These are phyloP conservation scores for Lagocephalus sceleratus DNA, from an alignment of 2,797 vertebrate species.

Conservation along the genomic window DNA sequence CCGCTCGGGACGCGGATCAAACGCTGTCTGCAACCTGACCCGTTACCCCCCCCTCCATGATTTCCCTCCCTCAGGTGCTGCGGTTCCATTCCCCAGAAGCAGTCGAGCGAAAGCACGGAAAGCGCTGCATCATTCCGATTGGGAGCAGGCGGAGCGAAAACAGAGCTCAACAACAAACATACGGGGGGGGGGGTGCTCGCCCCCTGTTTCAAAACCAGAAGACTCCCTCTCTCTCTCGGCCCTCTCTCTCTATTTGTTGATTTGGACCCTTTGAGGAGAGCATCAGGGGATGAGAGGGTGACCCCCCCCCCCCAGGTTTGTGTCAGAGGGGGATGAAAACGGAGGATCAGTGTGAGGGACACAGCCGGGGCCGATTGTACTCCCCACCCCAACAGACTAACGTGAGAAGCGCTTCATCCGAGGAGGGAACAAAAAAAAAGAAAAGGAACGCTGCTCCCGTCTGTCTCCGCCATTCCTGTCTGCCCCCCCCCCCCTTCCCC, in stretches of 20 bases:
- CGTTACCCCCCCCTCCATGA: constrained; percentile 26
- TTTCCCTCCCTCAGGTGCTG: constrained; percentile 67
- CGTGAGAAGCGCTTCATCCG: constrained; percentile 28
- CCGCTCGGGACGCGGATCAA: constrained; percentile 50
- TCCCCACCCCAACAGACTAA: constrained; percentile 36
- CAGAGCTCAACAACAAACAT: constrained; percentile 45
- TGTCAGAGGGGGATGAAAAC: constrained; percentile 11
- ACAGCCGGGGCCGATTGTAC: constrained; percentile 62
- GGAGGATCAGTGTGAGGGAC: constrained; percentile 26
- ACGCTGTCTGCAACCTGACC: constrained; percentile 36
- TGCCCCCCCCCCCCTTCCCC: no score
- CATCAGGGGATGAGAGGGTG: constrained; percentile 18
- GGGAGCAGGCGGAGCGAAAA: constrained; percentile 48
- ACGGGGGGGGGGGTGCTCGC: constrained; percentile 51
- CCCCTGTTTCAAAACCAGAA: constrained; percentile 46
- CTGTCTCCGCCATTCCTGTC: constrained; percentile 39
- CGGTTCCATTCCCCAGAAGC: constrained; percentile 55
- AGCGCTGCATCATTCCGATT: constrained; percentile 61
- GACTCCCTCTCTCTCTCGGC: constrained; percentile 46
- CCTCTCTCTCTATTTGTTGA: constrained; percentile 19
- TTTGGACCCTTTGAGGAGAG: constrained; percentile 31
- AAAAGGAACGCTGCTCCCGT: no score
- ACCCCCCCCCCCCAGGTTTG: constrained; percentile 1
- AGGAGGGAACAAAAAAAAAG: constrained; percentile 27
- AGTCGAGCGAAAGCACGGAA: constrained; percentile 32